These are phyloP conservation scores for Melipona beecheii DNA, from an alignment of 2,888 invertebrate species.

Conservation along the genomic window DNA sequence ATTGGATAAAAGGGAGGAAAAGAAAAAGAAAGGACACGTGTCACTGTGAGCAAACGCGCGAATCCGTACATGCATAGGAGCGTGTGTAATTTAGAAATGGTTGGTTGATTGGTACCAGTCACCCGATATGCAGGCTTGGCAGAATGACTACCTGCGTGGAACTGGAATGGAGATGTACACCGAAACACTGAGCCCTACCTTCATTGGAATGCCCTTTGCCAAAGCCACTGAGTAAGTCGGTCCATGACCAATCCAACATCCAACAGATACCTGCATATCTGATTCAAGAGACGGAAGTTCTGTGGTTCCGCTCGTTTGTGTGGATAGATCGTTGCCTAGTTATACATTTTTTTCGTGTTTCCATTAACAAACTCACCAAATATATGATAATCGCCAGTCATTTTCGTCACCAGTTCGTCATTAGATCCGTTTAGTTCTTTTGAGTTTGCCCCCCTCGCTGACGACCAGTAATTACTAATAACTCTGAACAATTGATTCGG, in stretches of 20 bases:
- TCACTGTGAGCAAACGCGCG: conserved; percentile 69
- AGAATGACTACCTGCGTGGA: conserved; percentile 99
- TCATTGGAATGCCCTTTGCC: conserved; percentile 99
- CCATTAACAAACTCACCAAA: background rate
- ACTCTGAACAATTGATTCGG: background rate
- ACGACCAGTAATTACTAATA: background rate
- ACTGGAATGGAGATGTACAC: conserved; percentile 99
- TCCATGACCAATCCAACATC: conserved; percentile 83
- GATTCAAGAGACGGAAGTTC: conserved; percentile 81
- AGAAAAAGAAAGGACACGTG: conserved; percentile 4
- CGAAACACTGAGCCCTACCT: conserved; percentile 98
- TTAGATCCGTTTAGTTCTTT: background rate
- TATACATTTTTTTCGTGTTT: background rate
- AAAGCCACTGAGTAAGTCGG: conserved; percentile 99
- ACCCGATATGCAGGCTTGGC: conserved; percentile 98
- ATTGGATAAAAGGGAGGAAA: background rate
- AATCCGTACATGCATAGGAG: conserved; percentile 85
- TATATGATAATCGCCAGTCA: no score
- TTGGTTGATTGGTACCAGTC: conserved; percentile 89
- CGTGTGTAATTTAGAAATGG: conserved; percentile 83
- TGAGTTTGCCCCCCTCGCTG: background rate
- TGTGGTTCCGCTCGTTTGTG: conserved; percentile 42
- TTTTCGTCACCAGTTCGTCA: background rate
- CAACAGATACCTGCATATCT: conserved; percentile 77
- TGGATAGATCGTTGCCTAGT: background rate